Percentiles rank a stretch among this genome's conserved stretches.
phyloP scores from a whole-genome alignment of 2,113 vertebrate genomes.

The Dolichotis patagonum region DNA sequence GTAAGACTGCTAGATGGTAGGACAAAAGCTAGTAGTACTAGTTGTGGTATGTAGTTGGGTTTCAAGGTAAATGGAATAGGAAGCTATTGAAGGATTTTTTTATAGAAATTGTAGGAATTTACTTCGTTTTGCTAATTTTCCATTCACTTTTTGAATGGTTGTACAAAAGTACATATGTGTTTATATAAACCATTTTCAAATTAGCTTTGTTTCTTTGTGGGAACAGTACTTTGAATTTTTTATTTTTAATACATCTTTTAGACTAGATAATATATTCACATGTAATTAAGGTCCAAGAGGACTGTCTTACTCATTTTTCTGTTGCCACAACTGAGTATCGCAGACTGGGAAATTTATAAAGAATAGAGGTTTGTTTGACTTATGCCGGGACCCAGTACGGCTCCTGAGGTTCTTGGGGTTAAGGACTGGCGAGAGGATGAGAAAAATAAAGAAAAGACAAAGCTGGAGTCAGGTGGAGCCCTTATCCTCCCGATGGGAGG shows the following conservation, averaged over 20 bases:
- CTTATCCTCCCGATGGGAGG: too few relatives aligned
- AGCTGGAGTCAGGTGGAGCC: too few relatives aligned
- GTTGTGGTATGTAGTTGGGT: background rate
- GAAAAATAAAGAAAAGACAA: too few relatives aligned
- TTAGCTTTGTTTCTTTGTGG: background rate
- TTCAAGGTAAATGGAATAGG: background rate
- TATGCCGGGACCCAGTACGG: too few relatives aligned
- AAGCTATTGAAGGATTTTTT: background rate
- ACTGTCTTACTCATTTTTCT: background rate
- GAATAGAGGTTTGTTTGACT: background rate
- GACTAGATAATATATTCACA: background rate
- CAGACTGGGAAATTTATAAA: background rate
- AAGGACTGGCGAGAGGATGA: too few relatives aligned
- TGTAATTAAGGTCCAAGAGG: background rate
- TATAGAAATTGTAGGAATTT: background rate
- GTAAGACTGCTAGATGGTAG: background rate
- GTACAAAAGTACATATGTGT: background rate
- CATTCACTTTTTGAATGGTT: background rate
- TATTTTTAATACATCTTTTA: background rate
- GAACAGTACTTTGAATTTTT: background rate
- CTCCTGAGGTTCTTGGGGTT: too few relatives aligned
- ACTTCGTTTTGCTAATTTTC: background rate
- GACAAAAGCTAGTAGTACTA: background rate
- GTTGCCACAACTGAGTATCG: background rate
- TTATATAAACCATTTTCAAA: background rate